Percentiles rank a stretch among this genome's conserved stretches.
Conservation (phyloP, 1,140 invertebrate species). For the Oryctes rhinoceros region DNA sequence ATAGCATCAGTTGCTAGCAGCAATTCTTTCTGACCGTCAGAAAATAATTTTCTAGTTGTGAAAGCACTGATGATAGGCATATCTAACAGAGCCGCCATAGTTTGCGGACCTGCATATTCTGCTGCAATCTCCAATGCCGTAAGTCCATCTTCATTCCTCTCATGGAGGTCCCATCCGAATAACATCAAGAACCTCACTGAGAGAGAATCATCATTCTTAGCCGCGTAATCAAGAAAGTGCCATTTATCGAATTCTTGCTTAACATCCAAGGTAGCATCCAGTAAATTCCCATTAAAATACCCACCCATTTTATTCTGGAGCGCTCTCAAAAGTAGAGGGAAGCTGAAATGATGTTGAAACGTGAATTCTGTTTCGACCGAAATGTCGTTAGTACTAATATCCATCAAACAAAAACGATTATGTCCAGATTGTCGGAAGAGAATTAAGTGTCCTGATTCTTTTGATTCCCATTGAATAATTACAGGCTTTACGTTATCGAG, state of each 20-base stretch:
- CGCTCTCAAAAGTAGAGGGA: background rate
- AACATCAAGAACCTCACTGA: background rate
- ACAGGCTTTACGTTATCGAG: background rate
- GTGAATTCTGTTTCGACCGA: background rate
- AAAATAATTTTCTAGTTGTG: background rate
- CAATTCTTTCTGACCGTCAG: background rate
- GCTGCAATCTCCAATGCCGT: background rate
- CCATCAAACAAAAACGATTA: background rate
- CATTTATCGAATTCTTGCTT: constrained; percentile 5
- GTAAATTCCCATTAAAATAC: background rate
- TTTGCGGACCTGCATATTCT: background rate
- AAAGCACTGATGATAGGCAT: background rate
- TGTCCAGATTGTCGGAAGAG: background rate
- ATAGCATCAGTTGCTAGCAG: background rate
- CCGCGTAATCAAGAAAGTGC: background rate
- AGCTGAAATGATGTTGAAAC: background rate
- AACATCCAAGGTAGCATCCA: background rate
- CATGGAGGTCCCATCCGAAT: background rate
- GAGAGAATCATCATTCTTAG: background rate
- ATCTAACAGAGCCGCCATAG: background rate
- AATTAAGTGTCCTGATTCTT: background rate
- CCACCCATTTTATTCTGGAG: background rate
- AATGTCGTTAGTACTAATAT: background rate
- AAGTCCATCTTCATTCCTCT: background rate
- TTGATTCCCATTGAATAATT: background rate